These are phyloP conservation scores for Ophiodon elongatus DNA, from an alignment of 2,113 vertebrate genomes.

Conservation along the genomic window DNA sequence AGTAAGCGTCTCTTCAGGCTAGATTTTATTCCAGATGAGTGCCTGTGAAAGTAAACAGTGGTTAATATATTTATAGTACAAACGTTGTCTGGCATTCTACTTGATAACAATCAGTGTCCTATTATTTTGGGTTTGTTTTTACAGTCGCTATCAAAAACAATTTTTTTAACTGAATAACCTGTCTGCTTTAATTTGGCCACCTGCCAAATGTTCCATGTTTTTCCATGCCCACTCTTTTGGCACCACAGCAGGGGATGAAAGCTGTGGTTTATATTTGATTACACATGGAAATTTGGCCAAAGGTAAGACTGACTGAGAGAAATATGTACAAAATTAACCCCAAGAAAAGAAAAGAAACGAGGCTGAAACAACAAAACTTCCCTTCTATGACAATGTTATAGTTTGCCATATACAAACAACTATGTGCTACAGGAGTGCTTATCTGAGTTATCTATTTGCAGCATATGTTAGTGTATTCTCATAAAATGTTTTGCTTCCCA, in stretches of 20 bases:
- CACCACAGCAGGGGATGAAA: constrained; percentile 42
- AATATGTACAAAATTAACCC: constrained; percentile 47
- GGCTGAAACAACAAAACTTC: constrained; percentile 58
- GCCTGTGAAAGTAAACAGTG: constrained; percentile 64
- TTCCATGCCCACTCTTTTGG: constrained; percentile 42
- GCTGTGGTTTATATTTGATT: constrained; percentile 51
- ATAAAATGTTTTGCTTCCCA: constrained; percentile 8
- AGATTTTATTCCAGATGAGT: constrained; percentile 34
- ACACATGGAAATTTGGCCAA: constrained; percentile 53
- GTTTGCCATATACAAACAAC: constrained; percentile 22
- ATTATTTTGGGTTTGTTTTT: constrained; percentile 29
- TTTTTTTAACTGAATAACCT: constrained; percentile 29
- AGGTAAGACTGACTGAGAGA: constrained; percentile 22
- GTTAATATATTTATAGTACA: constrained; percentile 37
- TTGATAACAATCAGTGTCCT: constrained; percentile 10
- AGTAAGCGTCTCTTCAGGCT: constrained; percentile 28
- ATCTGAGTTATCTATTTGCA: constrained; percentile 24
- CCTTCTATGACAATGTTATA: constrained; percentile 27
- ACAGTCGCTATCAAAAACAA: constrained; percentile 29
- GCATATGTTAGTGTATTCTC: constrained; percentile 13
- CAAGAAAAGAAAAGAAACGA: constrained; percentile 26
- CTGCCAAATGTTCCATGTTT: constrained; percentile 46
- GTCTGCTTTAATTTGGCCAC: constrained; percentile 45
- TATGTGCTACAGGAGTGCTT: constrained; percentile 13
- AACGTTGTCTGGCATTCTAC: constrained; percentile 7